Conservation (phyloP, 2,797 vertebrate genomes). For the Masticophis lateralis region DNA sequence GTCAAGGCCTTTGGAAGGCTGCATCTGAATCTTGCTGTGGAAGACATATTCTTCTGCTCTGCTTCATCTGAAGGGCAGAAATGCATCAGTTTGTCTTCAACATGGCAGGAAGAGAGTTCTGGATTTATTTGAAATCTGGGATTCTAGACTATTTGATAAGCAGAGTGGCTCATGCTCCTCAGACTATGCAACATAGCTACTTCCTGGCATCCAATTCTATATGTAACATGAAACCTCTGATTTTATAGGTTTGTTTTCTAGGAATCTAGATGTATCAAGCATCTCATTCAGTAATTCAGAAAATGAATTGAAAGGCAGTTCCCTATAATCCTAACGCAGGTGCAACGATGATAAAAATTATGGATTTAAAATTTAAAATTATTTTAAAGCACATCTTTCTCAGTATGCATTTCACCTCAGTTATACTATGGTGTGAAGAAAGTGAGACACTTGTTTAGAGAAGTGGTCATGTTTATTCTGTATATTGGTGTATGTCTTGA, state of each 20-base stretch:
- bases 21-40: background rate
- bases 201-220: background rate
- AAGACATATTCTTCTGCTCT: background rate
- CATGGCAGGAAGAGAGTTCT: background rate
- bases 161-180: background rate
- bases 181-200: background rate
- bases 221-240: background rate
- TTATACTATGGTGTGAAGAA: background rate
- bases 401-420: background rate
- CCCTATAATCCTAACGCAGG: background rate
- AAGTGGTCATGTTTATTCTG: background rate
- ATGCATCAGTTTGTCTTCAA: background rate
- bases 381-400: background rate
- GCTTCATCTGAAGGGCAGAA: background rate
- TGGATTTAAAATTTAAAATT: background rate
- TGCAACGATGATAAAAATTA: background rate
- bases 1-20: background rate
- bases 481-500: background rate
- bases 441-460: background rate
- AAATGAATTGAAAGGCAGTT: background rate
- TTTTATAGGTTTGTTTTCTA: background rate
- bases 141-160: background rate
- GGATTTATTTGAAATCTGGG: background rate
- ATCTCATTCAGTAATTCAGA: background rate
- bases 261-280: background rate